phyloP scores from a whole-genome alignment of 2,888 invertebrate species.

The Tipula vernalis region DNA sequence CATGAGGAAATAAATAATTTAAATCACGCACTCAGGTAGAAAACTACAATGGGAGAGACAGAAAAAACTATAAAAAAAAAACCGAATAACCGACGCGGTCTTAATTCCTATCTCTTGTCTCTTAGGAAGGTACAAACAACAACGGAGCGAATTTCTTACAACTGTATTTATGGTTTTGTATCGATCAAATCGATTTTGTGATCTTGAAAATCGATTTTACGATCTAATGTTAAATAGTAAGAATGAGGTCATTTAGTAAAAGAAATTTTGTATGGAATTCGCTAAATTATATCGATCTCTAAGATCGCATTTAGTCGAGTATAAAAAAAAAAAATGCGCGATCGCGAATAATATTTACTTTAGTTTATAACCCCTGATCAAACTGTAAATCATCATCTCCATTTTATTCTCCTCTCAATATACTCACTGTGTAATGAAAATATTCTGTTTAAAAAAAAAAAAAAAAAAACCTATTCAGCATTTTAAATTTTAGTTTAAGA shows the following conservation, averaged over 20 bases:
- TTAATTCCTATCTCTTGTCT: neutral
- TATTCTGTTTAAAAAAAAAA: neutral
- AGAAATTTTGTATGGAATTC: neutral
- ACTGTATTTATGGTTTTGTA: neutral
- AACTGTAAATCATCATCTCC: neutral
- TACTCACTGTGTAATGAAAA: neutral
- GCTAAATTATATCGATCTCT: neutral
- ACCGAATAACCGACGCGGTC: neutral
- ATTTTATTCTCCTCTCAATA: neutral
- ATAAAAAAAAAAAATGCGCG: neutral
- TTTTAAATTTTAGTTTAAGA: neutral
- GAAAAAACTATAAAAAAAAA: neutral
- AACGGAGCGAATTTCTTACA: neutral
- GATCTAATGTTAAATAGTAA: neutral
- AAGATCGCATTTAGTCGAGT: neutral
- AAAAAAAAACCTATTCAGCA: neutral
- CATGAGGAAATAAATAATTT: neutral
- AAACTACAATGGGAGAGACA: neutral
- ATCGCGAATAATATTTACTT: neutral
- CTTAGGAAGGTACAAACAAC: neutral
- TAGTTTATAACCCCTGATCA: neutral
- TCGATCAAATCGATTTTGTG: neutral
- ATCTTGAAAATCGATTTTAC: neutral
- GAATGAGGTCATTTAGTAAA: neutral
- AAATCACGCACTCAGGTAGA: neutral